Evolutionary conservation across 2,888 invertebrate genomes (phyloP).

Genomic region (Rhogogaster chlorosoma): DNA sequence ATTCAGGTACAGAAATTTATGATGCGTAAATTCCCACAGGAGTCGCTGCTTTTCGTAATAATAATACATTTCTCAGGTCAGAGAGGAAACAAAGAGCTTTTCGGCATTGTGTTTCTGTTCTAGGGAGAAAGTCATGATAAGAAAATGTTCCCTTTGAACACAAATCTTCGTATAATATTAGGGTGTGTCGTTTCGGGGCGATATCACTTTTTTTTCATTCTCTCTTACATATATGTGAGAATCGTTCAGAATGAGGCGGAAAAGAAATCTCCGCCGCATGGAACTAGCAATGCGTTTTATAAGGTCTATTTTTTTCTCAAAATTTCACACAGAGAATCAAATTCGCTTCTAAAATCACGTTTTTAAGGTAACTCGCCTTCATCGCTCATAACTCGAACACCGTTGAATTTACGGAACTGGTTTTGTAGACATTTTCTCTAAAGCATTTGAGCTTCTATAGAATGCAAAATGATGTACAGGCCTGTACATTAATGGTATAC

Average conservation of each 20-base stretch:
- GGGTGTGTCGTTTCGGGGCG: background rate
- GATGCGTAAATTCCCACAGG: constrained; percentile 1
- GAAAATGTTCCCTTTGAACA: background rate
- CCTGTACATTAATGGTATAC: no score
- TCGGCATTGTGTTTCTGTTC: background rate
- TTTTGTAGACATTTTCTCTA: no score
- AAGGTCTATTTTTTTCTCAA: no score
- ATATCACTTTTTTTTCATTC: background rate
- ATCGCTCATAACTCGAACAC: no score
- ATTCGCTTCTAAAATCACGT: no score
- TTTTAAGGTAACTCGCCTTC: no score
- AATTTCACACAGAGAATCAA: no score
- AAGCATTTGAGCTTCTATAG: no score
- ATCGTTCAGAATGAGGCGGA: background rate
- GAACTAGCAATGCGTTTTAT: background rate
- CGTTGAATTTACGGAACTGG: no score
- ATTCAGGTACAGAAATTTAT: background rate
- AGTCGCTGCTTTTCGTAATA: background rate
- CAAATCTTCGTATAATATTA: background rate
- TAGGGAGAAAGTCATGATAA: background rate
- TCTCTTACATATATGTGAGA: background rate
- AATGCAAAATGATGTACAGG: no score
- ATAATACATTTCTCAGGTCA: background rate
- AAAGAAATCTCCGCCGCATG: background rate
- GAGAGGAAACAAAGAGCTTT: no score